Evolutionary conservation across 2,797 vertebrate species (phyloP).

Genomic region (Sebastes trivittatus): DNA sequence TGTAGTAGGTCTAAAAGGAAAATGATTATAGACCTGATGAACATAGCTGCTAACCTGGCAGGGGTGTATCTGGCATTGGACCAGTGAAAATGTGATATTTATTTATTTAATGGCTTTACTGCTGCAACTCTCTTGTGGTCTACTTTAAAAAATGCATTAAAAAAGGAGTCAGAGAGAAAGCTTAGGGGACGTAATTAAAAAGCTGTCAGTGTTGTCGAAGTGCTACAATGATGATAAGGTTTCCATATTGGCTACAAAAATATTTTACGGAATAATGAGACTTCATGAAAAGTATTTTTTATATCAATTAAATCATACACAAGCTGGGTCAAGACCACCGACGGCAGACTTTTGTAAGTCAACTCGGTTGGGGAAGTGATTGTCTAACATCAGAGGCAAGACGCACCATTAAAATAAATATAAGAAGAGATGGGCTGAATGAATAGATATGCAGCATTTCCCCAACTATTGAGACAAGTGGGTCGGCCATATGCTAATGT

Average conservation of each 20-base stretch:
- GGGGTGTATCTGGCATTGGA: not conserved
- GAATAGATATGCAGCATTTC: not conserved
- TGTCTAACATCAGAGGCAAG: not conserved
- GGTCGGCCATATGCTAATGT: not conserved
- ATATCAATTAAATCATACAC: not conserved
- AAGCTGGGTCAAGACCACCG: not conserved
- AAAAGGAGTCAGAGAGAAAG: not conserved
- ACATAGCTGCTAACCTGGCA: not conserved
- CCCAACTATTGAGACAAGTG: not conserved
- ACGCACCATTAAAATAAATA: not conserved
- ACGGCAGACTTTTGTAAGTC: not conserved
- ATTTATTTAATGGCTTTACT: not conserved
- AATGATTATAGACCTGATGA: not conserved
- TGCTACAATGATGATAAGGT: not conserved
- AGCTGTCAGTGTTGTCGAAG: not conserved
- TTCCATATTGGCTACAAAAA: not conserved
- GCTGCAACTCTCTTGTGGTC: not conserved
- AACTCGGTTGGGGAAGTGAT: not conserved
- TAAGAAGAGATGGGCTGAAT: not conserved
- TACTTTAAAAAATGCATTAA: slow-evolving; percentile 5
- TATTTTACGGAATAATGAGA: not conserved
- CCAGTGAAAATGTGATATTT: not conserved
- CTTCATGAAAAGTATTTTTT: not conserved
- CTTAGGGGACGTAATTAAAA: not conserved
- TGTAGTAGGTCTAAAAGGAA: not conserved